Conservation (phyloP, 2,888 invertebrate genomes). For the Patella depressa region DNA sequence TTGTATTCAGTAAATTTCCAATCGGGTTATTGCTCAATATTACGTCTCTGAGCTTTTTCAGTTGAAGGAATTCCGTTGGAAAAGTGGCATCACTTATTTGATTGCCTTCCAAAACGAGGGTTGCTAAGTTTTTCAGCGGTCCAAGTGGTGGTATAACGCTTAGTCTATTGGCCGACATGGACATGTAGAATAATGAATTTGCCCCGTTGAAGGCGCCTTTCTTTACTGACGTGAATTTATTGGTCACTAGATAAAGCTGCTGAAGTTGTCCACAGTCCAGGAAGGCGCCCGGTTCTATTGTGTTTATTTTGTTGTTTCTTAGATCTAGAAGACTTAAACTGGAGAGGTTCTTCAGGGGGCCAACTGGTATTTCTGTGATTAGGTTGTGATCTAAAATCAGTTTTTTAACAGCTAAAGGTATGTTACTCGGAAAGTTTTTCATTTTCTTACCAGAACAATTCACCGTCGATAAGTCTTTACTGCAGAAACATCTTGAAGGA, state of each 20-base stretch:
- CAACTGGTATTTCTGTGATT: slow-evolving; percentile 27
- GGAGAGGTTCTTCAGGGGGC: slow-evolving; percentile 13
- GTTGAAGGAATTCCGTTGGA: slow-evolving; percentile 36
- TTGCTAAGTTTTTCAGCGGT: slow-evolving; percentile 37
- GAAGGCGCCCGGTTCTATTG: slow-evolving; percentile 39
- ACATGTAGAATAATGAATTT: slow-evolving; percentile 32
- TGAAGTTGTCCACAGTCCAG: slow-evolving; percentile 32
- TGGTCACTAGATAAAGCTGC: slow-evolving; percentile 39
- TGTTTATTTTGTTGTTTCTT: slow-evolving; percentile 39
- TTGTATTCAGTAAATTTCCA: slow-evolving; percentile 34
- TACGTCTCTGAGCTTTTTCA: slow-evolving; percentile 34
- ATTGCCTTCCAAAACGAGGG: slow-evolving; percentile 50
- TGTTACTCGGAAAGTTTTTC: slow-evolving; percentile 34
- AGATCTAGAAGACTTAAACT: slow-evolving; percentile 39
- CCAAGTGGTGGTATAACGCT: slow-evolving; percentile 39
- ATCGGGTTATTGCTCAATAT: slow-evolving; percentile 51
- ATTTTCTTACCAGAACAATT: slow-evolving; percentile 51
- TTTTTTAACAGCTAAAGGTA: slow-evolving; percentile 44
- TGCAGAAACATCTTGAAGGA: slow-evolving; percentile 47
- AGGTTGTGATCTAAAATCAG: slow-evolving; percentile 46
- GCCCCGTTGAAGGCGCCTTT: slow-evolving; percentile 41
- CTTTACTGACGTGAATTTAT: slow-evolving; percentile 37
- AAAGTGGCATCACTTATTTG: slow-evolving; percentile 46
- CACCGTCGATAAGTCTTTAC: slow-evolving; percentile 44
- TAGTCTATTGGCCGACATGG: slow-evolving; percentile 45